Percentiles rank a stretch among this genome's conserved stretches.
Evolutionary conservation across 1,140 invertebrate genomes (phyloP).

Genomic region (Zaprionus taronus): DNA sequence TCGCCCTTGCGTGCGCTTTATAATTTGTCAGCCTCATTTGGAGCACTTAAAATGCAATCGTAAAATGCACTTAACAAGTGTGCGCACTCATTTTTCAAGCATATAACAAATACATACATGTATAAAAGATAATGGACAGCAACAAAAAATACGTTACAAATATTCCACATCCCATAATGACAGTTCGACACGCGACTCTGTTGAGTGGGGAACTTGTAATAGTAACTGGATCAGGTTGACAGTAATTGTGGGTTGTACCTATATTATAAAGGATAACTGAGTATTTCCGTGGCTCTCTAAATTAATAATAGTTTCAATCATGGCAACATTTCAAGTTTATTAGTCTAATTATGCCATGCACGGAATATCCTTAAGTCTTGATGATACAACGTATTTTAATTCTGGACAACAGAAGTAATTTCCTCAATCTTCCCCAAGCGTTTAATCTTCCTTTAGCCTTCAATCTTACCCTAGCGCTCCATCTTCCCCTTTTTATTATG

Average conservation of each 20-base stretch:
- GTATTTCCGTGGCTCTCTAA: too few species aligned
- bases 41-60: conserved; percentile 35
- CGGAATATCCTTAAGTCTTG: too few species aligned
- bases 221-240: not conserved
- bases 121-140: not conserved
- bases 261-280: not conserved
- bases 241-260: not conserved
- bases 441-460: too few species aligned
- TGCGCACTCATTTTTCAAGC: conserved; percentile 10
- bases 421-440: too few species aligned
- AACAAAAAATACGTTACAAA: not conserved
- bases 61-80: conserved; percentile 34
- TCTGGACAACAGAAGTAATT: too few species aligned
- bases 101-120: not conserved
- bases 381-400: too few species aligned
- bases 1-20: conserved; percentile 24
- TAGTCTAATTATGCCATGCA: too few species aligned
- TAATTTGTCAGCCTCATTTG: conserved; percentile 36
- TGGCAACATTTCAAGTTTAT: too few species aligned
- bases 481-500: too few species aligned
- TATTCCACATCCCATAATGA: not conserved
- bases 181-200: conserved; percentile 9
- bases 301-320: too few species aligned
- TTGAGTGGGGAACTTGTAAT: not conserved
- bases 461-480: too few species aligned